Base-by-base conservation (phyloP, 2,797 vertebrate species). In the Pteronotus mesoamericanus region DNA sequence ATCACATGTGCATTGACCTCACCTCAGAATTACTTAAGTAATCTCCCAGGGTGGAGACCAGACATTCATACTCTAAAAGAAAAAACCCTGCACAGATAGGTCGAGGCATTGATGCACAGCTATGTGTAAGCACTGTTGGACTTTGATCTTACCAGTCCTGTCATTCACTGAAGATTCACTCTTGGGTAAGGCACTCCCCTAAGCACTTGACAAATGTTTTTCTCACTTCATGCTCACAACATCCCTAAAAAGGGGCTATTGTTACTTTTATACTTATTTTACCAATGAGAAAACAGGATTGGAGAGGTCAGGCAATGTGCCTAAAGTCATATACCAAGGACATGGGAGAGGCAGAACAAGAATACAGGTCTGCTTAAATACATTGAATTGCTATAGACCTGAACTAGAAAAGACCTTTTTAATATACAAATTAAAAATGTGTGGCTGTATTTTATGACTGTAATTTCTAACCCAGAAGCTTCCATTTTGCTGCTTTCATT, bases 401-500 rank as follows among this genome's bases (percentile, higher is more conserved):
- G 48, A 91, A 94, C 22, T 80, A 87, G 44, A 93, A 92, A 96
- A 77, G 74, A 46, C 22, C 78, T 59, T 92, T 94, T 89, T 84
- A 94, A 91, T 95, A 82, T 68, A 93, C n/a, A 91, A 79, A 78
- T 74, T 92, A 88, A 83, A 95, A 95, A 92, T 78, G 68, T 83
- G 57, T 78, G 46, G 37, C 75, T 91, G 24, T 97, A 61, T 91
- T 97, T 97, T 97, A 96, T 96, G 84, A 87, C 59, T 96, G 44
- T 88, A 92, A 88, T 96, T 97, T 97, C 78, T 42, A 82, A 77
- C 86, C 78, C 75, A 95, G 94, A 95, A 89, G 55, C 86, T 94
- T 94, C 96, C 78, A n/a, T 96, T 97, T 93, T 94, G 75, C 87
- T 97, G 71, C 78, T 95, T 95, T 94, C 85, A 96, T 96, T 91